A percentile compares a stretch with the other conserved stretches of the same genome.
These are phyloP conservation scores for Agonopterix heracliana DNA, from an alignment of 2,888 invertebrate species.

Conservation along the genomic window DNA sequence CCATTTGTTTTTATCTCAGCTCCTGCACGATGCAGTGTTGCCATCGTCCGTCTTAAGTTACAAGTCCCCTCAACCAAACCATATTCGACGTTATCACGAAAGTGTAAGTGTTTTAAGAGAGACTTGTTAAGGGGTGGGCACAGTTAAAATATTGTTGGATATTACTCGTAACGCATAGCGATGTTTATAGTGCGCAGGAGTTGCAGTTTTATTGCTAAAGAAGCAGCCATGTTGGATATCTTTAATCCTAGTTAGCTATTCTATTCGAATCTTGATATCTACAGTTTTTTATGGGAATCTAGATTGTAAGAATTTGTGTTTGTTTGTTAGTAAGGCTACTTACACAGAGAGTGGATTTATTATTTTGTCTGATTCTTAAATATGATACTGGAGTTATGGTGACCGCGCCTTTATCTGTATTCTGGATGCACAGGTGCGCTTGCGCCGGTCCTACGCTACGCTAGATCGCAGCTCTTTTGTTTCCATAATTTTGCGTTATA, in stretches of 20 bases:
- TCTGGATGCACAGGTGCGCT: slow-evolving; percentile 25
- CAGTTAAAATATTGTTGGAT: slow-evolving; percentile 28
- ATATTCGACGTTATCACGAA: too few relatives aligned
- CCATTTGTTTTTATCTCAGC: slow-evolving; percentile 31
- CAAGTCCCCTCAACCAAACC: too few relatives aligned
- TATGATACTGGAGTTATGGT: slow-evolving; percentile 4
- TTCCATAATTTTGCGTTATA: slow-evolving; percentile 37
- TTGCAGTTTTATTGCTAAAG: slow-evolving; percentile 35
- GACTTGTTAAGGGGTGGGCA: slow-evolving; percentile 1
- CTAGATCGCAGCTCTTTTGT: slow-evolving; percentile 23
- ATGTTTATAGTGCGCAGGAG: slow-evolving; percentile 32
- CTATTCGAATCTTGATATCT: too few relatives aligned
- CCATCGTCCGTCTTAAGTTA: too few relatives aligned
- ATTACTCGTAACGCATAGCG: slow-evolving; percentile 39
- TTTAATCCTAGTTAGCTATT: too few relatives aligned
- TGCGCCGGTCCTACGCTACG: slow-evolving; percentile 10
- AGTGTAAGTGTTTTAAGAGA: too few relatives aligned
- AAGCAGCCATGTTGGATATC: too few relatives aligned
- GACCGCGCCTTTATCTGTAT: slow-evolving; percentile 12
- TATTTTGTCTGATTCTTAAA: too few relatives aligned
- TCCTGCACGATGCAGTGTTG: slow-evolving; percentile 21
- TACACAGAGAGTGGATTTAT: too few relatives aligned
- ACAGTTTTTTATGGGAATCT: background rate
- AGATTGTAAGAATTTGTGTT: background rate
- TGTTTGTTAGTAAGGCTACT: too few relatives aligned